Percentiles rank a stretch among this genome's conserved stretches.
These are phyloP conservation scores for Heliconius ethilla DNA, from an alignment of 2,888 invertebrate genomes.

Conservation along the genomic window DNA sequence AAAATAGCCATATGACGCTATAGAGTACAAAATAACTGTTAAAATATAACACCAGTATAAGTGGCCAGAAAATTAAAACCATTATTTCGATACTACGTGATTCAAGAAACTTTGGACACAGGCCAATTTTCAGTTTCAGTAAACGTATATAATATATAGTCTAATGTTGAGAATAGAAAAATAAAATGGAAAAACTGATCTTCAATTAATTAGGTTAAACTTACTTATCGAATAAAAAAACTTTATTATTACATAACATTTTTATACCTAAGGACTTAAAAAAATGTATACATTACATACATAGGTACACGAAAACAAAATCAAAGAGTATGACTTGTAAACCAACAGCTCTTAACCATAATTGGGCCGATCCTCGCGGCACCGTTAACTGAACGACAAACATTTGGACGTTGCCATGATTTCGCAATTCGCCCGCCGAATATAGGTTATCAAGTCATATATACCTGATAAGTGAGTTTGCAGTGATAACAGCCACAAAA, in stretches of 20 bases:
- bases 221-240: neutral
- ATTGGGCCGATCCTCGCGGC: slow-evolving; percentile 25
- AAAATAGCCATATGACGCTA: neutral
- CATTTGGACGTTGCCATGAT: slow-evolving; percentile 49
- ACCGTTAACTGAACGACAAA: slow-evolving; percentile 33
- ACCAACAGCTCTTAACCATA: slow-evolving; percentile 22
- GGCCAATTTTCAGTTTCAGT: slow-evolving; percentile 15
- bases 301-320: neutral
- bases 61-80: slow-evolving; percentile 13
- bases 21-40: slow-evolving; percentile 10
- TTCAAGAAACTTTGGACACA: slow-evolving; percentile 16
- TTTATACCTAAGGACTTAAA: neutral
- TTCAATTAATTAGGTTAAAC: neutral
- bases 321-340: neutral
- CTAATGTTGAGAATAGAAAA: neutral
- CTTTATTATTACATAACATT: neutral
- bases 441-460: slow-evolving; percentile 48
- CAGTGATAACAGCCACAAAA: slow-evolving; percentile 35
- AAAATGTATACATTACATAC: neutral
- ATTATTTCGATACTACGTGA: slow-evolving; percentile 22
- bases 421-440: slow-evolving; percentile 45
- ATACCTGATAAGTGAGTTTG: slow-evolving; percentile 43
- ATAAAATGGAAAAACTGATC: neutral
- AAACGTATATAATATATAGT: neutral
- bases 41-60: neutral